Conservation (phyloP, 2,888 invertebrate genomes). For the Nephrotoma appendiculata region DNA sequence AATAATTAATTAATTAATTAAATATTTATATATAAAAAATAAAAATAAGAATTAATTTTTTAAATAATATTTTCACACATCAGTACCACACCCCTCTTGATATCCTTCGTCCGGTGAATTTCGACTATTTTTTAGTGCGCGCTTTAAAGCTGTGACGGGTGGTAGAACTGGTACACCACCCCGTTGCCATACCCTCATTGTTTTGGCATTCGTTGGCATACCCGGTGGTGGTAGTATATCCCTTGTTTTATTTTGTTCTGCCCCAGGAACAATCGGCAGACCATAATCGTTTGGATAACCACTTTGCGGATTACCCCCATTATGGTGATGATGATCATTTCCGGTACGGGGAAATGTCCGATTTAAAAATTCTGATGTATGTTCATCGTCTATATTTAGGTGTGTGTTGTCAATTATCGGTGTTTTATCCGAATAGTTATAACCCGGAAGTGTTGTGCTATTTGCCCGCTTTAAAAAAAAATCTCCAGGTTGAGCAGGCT, state of each 20-base stretch:
- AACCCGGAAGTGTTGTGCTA: slow-evolving; percentile 41
- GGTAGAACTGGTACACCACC: slow-evolving; percentile 70
- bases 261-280: slow-evolving; percentile 46
- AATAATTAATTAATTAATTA: background rate
- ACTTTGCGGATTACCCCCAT: slow-evolving; percentile 14
- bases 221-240: slow-evolving; percentile 24
- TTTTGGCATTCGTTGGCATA: slow-evolving; percentile 51
- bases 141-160: slow-evolving; percentile 71
- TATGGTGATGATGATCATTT: slow-evolving; percentile 10
- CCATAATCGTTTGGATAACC: slow-evolving; percentile 69
- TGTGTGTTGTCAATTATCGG: slow-evolving; percentile 49
- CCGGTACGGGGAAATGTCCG: slow-evolving; percentile 43
- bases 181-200: slow-evolving; percentile 75
- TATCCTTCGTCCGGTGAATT: slow-evolving; percentile 84
- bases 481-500: slow-evolving; percentile 22
- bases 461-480: slow-evolving; percentile 38
- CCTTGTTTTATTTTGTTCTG: slow-evolving; percentile 22
- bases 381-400: slow-evolving; percentile 28
- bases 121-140: slow-evolving; percentile 67
- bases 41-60: background rate
- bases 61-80: slow-evolving; percentile 38
- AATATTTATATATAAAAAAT: background rate
- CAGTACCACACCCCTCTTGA: slow-evolving; percentile 85
- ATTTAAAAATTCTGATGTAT: slow-evolving; percentile 36
- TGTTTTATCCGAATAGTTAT: slow-evolving; percentile 54